Conservation (phyloP, 2,888 invertebrate genomes). For the Brenthis hecate region DNA sequence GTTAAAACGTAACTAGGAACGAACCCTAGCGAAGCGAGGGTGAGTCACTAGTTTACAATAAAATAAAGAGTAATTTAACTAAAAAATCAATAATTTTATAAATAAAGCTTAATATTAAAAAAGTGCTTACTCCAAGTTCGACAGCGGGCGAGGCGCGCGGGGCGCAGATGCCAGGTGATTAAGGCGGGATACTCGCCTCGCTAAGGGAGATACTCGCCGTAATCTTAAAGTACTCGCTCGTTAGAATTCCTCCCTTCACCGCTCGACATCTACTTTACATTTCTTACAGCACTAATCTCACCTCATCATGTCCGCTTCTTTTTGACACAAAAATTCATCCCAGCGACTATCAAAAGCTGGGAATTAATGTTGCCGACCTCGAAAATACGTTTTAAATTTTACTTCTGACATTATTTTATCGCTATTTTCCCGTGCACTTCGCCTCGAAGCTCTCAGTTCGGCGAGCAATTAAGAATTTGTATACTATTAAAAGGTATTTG, state of each 20-base stretch:
- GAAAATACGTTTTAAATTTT: constrained; percentile 20
- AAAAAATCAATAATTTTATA: no score
- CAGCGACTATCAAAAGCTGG: constrained; percentile 7
- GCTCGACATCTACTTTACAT: constrained; percentile 12
- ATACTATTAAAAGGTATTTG: constrained; percentile 15
- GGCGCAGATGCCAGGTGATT: not conserved
- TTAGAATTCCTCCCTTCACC: constrained; percentile 6
- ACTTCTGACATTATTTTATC: constrained; percentile 10
- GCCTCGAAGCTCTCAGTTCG: not conserved
- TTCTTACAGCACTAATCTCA: constrained; percentile 19
- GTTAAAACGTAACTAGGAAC: no score
- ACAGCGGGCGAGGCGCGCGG: no score
- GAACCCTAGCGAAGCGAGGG: no score
- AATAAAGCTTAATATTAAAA: no score
- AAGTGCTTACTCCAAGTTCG: no score
- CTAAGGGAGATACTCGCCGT: constrained; percentile 4
- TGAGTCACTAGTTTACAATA: no score
- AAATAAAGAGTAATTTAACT: no score
- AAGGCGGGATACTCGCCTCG: not conserved
- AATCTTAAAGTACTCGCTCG: constrained; percentile 16
- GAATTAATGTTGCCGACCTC: constrained; percentile 23
- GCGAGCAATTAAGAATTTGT: constrained; percentile 11
- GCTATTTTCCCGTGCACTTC: constrained; percentile 9
- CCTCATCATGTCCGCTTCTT: constrained; percentile 22
- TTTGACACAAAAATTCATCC: constrained; percentile 26